These are phyloP conservation scores for Glaucomys volans DNA, from an alignment of 2,113 vertebrate genomes.

Conservation along the genomic window DNA sequence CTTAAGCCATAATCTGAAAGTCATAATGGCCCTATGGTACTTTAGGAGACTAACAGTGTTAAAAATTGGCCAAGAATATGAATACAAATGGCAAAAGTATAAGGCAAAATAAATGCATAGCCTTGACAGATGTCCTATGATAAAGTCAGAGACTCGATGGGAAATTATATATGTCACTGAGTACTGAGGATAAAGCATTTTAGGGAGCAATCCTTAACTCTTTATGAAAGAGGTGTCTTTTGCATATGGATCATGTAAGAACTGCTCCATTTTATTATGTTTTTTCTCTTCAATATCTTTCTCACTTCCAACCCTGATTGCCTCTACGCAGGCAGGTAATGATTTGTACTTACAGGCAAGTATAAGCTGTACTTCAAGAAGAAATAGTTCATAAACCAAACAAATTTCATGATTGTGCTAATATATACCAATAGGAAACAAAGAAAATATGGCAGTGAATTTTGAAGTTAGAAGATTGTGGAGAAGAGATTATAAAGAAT, in stretches of 20 bases:
- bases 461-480: neutral
- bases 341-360: neutral
- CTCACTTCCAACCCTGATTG: neutral
- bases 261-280: neutral
- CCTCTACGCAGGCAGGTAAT: neutral
- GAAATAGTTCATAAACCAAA: neutral
- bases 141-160: neutral
- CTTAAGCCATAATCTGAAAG: neutral
- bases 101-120: neutral
- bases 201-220: neutral
- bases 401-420: neutral
- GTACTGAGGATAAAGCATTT: no score
- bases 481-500: neutral
- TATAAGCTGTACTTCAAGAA: neutral
- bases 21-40: neutral
- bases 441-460: neutral
- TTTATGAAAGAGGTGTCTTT: neutral
- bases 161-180: neutral
- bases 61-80: neutral
- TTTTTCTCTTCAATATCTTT: neutral
- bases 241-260: neutral
- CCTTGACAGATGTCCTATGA: neutral
- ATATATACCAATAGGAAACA: neutral
- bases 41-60: neutral
- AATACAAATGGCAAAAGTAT: neutral